Percentiles rank a stretch among this genome's conserved stretches.
Conservation (phyloP, 2,797 vertebrate species). For the Prunella strophiata region DNA sequence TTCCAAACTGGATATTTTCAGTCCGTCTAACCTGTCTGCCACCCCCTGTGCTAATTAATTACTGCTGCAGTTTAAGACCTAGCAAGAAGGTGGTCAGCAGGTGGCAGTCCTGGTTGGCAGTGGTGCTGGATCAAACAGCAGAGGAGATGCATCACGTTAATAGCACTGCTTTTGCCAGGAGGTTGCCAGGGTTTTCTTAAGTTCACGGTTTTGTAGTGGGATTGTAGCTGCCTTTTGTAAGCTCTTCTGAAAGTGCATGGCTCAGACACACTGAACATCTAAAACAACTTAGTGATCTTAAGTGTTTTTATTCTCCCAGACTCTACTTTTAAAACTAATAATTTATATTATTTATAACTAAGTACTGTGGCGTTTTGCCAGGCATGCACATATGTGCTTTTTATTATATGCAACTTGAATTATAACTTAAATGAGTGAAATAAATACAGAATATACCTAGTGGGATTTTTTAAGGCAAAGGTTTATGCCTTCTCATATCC, state of each 20-base stretch:
- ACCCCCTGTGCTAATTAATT: not conserved
- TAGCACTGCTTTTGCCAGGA: not conserved
- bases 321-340: not conserved
- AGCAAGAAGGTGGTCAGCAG: not conserved
- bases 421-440: not conserved
- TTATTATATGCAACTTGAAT: not conserved
- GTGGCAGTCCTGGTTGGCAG: not conserved
- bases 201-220: not conserved
- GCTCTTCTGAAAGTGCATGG: not conserved
- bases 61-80: not conserved
- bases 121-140: not conserved
- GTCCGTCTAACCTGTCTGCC: not conserved
- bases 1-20: not conserved
- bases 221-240: not conserved
- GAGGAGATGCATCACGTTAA: not conserved
- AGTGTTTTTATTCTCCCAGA: not conserved
- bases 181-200: not conserved
- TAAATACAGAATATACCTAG: not conserved
- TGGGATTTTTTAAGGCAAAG: not conserved
- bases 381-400: accelerated
- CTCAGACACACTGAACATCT: not conserved
- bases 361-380: not conserved
- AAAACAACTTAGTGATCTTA: not conserved
- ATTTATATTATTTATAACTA: not conserved
- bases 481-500: not conserved